Evolutionary conservation across 2,113 vertebrate species (phyloP).

Genomic region (Perccottus glenii): DNA sequence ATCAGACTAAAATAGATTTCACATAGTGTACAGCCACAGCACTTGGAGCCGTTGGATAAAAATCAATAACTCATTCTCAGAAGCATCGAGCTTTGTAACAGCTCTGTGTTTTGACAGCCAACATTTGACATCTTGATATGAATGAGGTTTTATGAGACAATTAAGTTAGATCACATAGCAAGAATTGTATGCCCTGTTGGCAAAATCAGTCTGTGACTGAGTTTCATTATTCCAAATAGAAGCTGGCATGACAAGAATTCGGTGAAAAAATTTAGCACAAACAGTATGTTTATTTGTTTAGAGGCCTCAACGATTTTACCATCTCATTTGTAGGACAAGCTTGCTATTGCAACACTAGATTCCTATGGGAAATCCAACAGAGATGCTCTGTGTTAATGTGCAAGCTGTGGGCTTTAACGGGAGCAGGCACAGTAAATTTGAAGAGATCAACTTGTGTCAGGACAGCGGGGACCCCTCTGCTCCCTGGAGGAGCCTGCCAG

Average conservation of each 20-base stretch:
- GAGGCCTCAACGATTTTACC: slow-evolving; percentile 17
- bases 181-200: slow-evolving; percentile 12
- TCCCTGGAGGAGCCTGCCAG: slow-evolving; percentile 45
- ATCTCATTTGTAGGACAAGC: slow-evolving; percentile 49
- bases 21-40: slow-evolving; percentile 55
- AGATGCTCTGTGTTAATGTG: slow-evolving; percentile 58
- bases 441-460: slow-evolving; percentile 64
- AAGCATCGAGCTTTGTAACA: slow-evolving; percentile 29
- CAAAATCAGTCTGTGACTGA: not conserved
- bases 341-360: slow-evolving; percentile 11
- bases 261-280: slow-evolving; percentile 1
- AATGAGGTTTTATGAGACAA: slow-evolving; percentile 12
- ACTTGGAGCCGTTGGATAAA: slow-evolving; percentile 51
- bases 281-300: slow-evolving; percentile 19
- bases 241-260: slow-evolving; percentile 2
- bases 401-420: slow-evolving; percentile 47
- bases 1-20: slow-evolving; percentile 60
- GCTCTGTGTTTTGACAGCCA: slow-evolving; percentile 29
- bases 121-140: slow-evolving; percentile 15
- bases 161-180: not conserved
- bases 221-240: not conserved
- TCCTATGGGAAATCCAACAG: slow-evolving; percentile 38
- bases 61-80: slow-evolving; percentile 54
- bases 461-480: slow-evolving; percentile 51
- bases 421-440: slow-evolving; percentile 48